Conservation (phyloP, 2,888 invertebrate species). For the Trisateles emortualis region DNA sequence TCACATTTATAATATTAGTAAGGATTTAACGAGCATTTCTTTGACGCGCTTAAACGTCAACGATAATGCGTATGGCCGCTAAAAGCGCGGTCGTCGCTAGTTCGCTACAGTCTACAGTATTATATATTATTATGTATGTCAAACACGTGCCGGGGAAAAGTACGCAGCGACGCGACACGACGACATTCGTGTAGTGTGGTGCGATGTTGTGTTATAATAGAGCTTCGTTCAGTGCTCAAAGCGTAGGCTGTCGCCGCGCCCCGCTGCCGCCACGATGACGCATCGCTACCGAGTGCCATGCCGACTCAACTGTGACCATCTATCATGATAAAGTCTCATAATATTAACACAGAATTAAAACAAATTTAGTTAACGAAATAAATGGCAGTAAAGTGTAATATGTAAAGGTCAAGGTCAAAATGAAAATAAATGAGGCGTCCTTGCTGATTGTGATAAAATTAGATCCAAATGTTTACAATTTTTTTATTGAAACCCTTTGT, state of each 20-base stretch:
- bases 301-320: slow-evolving; percentile 30
- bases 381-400: neutral
- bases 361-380: neutral
- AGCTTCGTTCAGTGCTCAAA: slow-evolving; percentile 32
- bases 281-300: slow-evolving; percentile 48
- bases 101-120: neutral
- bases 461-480: no score
- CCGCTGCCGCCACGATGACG: slow-evolving; percentile 75
- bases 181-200: slow-evolving; percentile 22
- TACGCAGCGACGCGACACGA: slow-evolving; percentile 22
- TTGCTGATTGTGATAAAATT: neutral
- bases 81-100: neutral
- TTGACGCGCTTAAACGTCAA: neutral
- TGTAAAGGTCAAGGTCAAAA: neutral
- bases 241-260: slow-evolving; percentile 72
- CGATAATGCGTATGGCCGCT: neutral
- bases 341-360: slow-evolving; percentile 6
- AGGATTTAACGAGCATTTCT: neutral
- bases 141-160: slow-evolving; percentile 54
- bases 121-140: slow-evolving; percentile 49
- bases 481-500: no score
- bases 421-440: neutral
- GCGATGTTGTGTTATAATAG: slow-evolving; percentile 25
- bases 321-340: slow-evolving; percentile 17
- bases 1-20: no score